Base-by-base conservation (phyloP, 2,888 invertebrate genomes). In the Sclerodermus sp. region DNA sequence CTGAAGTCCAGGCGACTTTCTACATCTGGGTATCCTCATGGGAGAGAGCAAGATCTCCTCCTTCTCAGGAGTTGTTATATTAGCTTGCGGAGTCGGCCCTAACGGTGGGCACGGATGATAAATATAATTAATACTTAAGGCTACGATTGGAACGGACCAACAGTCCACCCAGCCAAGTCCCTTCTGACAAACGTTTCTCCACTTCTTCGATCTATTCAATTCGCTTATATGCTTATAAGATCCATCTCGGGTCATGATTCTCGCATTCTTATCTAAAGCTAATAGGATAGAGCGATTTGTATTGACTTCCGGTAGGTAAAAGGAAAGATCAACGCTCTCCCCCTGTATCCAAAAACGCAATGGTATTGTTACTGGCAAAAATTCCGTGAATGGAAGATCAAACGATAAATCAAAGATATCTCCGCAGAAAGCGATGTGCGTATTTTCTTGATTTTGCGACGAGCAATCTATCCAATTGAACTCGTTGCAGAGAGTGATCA, bases 391-490 rank as follows among this genome's bases (percentile, higher is more conserved):
- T 0, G 97, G 96, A 70, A 99, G 82, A 74, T 92, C 92, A 73
- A 97, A 94, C 2, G 95, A 93, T 63, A 96, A 83, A 70, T 96
- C 96, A 65, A 97, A 87, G 12, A 93, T 84, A 73, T 96, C 96
- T 1, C 96, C 96, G 74, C 95, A 95, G 66, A 96, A 90, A 0
- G 95, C 96, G 47, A 96, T 84, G 74, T 95, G 93, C 79, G 93
- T 88, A 78, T 96, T 96, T 80, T 96, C 96, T 77, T 93, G 93
- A 67, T 93, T 91, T 43, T 94, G 93, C 18, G 95, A 95, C 47
- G 95, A 93, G 68, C 97, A 97, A 79, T 99, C 98, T 62, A 99
- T 91, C 99, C 98, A 99, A 79, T 99, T 99, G 78, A 93, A 93
- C 75, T 98, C 94, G 80, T 98, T 99, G 70, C 94, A 90, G 13